phyloP scores from a whole-genome alignment of 1,140 invertebrate genomes.

The Calephelis nemesis region DNA sequence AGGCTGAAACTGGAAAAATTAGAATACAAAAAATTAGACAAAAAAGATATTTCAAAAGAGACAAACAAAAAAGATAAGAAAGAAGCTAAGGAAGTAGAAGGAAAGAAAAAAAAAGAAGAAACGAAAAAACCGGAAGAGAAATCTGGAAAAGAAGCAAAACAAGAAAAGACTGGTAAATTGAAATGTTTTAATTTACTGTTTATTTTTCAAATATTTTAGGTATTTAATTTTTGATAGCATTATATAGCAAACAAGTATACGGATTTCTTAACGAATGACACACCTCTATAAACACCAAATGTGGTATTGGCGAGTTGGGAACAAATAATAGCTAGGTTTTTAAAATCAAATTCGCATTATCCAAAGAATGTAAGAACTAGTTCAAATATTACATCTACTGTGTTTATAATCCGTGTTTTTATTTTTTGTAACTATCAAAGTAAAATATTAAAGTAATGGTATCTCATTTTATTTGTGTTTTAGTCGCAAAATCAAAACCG shows the following conservation, averaged over 20 bases:
- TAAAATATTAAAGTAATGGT: no score
- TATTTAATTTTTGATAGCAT: no score
- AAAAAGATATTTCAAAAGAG: constrained; percentile 48
- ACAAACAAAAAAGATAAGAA: constrained; percentile 42
- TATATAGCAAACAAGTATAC: no score
- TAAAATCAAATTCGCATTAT: no score
- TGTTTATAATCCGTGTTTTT: neutral
- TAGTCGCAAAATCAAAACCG: constrained; percentile 41
- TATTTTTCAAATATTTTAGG: no score
- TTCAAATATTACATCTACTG: neutral
- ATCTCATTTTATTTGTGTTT: neutral
- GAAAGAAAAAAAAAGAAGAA: constrained; percentile 37
- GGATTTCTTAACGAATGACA: no score
- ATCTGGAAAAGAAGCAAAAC: constrained; percentile 53
- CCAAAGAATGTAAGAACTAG: no score
- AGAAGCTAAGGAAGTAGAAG: constrained; percentile 40
- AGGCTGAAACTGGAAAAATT: constrained; percentile 50
- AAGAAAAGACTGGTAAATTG: constrained; percentile 50
- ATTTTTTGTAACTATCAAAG: no score
- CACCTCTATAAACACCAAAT: no score
- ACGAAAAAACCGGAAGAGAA: constrained; percentile 40
- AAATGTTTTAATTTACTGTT: constrained; percentile 1
- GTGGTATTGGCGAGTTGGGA: no score
- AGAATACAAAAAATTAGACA: constrained; percentile 49
- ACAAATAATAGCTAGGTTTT: no score